These are phyloP conservation scores for Atta cephalotes DNA, from an alignment of 1,140 invertebrate species.

Conservation along the genomic window DNA sequence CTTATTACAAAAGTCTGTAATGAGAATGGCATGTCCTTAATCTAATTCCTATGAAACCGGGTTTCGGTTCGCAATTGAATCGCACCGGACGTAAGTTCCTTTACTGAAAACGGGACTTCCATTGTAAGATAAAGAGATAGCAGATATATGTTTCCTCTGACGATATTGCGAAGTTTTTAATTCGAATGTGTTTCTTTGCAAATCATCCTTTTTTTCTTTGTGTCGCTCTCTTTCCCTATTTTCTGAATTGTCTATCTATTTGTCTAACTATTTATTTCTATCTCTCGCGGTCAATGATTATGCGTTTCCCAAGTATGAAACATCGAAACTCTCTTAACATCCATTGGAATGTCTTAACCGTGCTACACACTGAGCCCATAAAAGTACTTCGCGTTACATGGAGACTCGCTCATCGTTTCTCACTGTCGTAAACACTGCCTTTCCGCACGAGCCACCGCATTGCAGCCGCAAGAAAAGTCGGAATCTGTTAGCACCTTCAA, in stretches of 20 bases:
- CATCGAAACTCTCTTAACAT: conserved; percentile 58
- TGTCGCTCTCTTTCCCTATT: neutral
- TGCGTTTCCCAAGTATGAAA: conserved; percentile 34
- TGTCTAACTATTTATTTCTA: neutral
- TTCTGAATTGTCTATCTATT: neutral
- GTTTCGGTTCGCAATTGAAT: conserved; percentile 21
- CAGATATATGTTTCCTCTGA: conserved; percentile 4
- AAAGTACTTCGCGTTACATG: conserved; percentile 51
- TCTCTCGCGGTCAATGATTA: neutral
- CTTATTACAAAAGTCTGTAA: conserved; percentile 52
- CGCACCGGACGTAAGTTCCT: conserved; percentile 35
- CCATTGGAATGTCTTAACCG: conserved; percentile 32
- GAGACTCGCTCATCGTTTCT: conserved; percentile 42
- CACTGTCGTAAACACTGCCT: conserved; percentile 50
- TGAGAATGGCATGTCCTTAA: conserved; percentile 59
- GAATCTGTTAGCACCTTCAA: conserved; percentile 36
- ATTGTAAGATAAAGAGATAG: conserved; percentile 9
- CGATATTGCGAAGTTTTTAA: conserved; percentile 28
- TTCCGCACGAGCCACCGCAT: conserved; percentile 33
- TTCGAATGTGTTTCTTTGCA: conserved; percentile 20
- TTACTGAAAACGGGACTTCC: conserved; percentile 40
- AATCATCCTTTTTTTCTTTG: neutral
- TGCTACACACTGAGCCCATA: conserved; percentile 22
- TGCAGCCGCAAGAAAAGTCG: conserved; percentile 40
- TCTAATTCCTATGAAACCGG: conserved; percentile 41